Evolutionary conservation across 1,140 invertebrate species (phyloP), one percentile per base, ranked within the genome.

Genomic region (Bombus superbus): DNA sequence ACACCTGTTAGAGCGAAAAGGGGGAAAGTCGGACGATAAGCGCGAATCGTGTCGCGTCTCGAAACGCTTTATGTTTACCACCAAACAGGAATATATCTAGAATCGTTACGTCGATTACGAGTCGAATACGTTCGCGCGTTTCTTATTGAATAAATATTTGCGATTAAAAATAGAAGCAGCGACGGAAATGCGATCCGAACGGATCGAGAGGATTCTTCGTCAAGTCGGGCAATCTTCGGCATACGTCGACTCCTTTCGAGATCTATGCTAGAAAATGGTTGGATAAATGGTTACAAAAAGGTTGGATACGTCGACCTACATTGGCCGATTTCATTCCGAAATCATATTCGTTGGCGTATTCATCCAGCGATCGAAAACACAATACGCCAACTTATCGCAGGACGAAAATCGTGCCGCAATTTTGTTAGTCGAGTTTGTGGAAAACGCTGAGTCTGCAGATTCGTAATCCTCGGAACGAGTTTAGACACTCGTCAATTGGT

Each of bases 381-480:
- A 28, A 28, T 40, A 42, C 13, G 11, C 68, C 4, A 40, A 32
- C 38, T 89, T 89, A 89, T 89, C 88, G 28, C 57, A 42, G 25
- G 40, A 57, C 78, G 57, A 86, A 89, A n/a, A 88, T 79, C 71
- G 40, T 66, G 59, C 64, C 71, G 79, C 78, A 68, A 42, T 53
- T 53, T 53, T 47, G 64, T 28, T 6, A 44, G 28, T 22, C 32
- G 40, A 18, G 80, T 89, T 89, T 86, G 53, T 9, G 53, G 86
- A 85, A 89, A 79, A 71, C 47, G n/a, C 85, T 82, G 88, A 88
- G 47, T 85, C 83, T 86, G 28, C 11, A n/a, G 42, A 32, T 44
- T 28, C 69, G 72, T 89, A 86, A 88, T 88, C 79, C 85, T 15
- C 2, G n/a, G 44, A 80, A 86, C 32, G 57, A 83, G 68, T 85